Evolutionary conservation across 2,888 invertebrate species (phyloP), one percentile per base, ranked within the genome.

Genomic region (Brenthis ino): DNA sequence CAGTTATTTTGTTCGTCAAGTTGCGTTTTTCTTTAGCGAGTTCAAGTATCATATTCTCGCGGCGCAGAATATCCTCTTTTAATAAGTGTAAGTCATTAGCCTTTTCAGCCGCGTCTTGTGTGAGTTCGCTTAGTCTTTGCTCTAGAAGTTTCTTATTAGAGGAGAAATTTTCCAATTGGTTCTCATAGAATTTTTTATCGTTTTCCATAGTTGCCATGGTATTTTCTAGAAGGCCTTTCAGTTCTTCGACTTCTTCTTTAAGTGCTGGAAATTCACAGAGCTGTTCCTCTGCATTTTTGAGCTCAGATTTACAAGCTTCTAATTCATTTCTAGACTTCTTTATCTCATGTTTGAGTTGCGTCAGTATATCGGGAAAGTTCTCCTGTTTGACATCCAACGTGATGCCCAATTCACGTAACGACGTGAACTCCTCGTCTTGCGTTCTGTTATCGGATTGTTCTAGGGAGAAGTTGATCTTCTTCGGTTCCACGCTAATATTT

Each of bases 1-100:
- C 93, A n/a, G 88, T 81, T 75, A 87, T 78, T 79, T 84, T 87
- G 68, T 87, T 88, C 1, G 94, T 93, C 67, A 94, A 77, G 71
- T 91, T 93, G 16, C 93, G 90, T 79, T 94, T 94, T 72, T 94
- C 94, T 82, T 93, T 94, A 6, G 94, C 93, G 48, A 95, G 81
- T 80, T 93, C 93, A 63, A 94, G 76, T 72, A 94, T 93, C 94
- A 94, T 94, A 66, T 94, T 93, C 76, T 94, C 94, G 72, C 94
- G 89, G 70, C 94, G 88, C 0, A 93, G 79, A 58, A 93, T 93
- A 76, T 95, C 94, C 79, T 94, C 90, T 85, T 94, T 93, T 48
- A 94, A 85, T 71, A 93, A 79, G 76, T 93, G 87, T 53, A 94
- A 80, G 70, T 94, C 93, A 73, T 93, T 93, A 0, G 94, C 88